Conservation (phyloP, 2,888 invertebrate genomes). For the Epirrita christyi region DNA sequence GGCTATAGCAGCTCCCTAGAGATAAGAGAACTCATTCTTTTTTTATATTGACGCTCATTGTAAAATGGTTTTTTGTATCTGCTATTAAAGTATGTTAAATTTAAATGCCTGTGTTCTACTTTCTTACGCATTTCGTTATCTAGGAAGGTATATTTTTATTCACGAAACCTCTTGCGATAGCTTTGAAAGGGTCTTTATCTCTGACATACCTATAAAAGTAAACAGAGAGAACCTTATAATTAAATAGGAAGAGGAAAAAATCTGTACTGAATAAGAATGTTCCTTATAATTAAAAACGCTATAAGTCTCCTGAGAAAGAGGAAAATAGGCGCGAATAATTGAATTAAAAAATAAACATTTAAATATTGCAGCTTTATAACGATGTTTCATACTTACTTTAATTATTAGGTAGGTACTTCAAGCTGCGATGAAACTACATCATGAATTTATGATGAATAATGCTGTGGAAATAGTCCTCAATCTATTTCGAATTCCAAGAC, state of each 20-base stretch:
- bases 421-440: too few species aligned
- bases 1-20: constrained; percentile 17
- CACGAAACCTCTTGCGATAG: constrained; percentile 26
- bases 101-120: constrained; percentile 28
- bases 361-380: too few species aligned
- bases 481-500: too few species aligned
- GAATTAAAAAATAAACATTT: too few species aligned
- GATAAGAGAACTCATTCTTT: constrained; percentile 29
- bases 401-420: too few species aligned
- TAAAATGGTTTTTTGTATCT: constrained; percentile 38
- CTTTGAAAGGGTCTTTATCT: constrained; percentile 29
- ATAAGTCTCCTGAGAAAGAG: too few species aligned
- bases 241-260: constrained; percentile 26
- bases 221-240: constrained; percentile 25
- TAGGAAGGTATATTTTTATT: constrained; percentile 19
- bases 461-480: too few species aligned
- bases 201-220: constrained; percentile 28
- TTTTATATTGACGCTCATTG: constrained; percentile 29
- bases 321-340: too few species aligned
- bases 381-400: neutral
- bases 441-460: too few species aligned
- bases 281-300: too few species aligned
- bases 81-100: constrained; percentile 26
- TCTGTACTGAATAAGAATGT: neutral
- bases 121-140: constrained; percentile 29